Evolutionary conservation across 2,797 vertebrate genomes (phyloP).

Genomic region (Staurois parvus): DNA sequence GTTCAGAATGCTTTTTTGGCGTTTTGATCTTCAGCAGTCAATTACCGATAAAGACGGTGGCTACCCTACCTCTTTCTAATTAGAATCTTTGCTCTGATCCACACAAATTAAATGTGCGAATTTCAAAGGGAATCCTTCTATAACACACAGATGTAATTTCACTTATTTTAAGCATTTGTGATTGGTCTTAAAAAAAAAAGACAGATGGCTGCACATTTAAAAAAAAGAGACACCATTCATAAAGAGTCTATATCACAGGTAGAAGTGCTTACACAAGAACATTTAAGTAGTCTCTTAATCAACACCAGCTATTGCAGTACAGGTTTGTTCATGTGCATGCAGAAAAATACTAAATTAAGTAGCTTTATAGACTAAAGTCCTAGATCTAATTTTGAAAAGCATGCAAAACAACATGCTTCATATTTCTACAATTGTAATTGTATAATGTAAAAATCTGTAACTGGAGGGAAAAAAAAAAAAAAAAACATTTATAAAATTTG

Average conservation of each 20-base stretch:
- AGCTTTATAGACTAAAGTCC: too few species aligned
- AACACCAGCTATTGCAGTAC: neutral
- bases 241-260: neutral
- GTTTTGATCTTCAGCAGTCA: neutral
- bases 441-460: too few species aligned
- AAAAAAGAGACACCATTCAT: neutral
- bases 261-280: neutral
- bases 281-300: neutral
- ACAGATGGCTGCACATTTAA: slow-evolving; percentile 62
- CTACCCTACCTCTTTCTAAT: slow-evolving; percentile 12
- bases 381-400: too few species aligned
- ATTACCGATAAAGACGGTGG: neutral
- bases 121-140: slow-evolving; percentile 37
- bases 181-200: slow-evolving; percentile 1
- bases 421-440: too few species aligned
- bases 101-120: slow-evolving; percentile 34
- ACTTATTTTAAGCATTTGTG: slow-evolving; percentile 4
- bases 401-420: too few species aligned
- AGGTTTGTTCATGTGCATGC: neutral
- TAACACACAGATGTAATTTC: slow-evolving; percentile 42
- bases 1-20: neutral
- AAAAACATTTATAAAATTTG: too few species aligned
- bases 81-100: slow-evolving; percentile 26
- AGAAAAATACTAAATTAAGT: too few species aligned
- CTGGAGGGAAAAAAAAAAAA: too few species aligned